Evolutionary conservation across 2,888 invertebrate genomes (phyloP).

Genomic region (Agrotis puta): DNA sequence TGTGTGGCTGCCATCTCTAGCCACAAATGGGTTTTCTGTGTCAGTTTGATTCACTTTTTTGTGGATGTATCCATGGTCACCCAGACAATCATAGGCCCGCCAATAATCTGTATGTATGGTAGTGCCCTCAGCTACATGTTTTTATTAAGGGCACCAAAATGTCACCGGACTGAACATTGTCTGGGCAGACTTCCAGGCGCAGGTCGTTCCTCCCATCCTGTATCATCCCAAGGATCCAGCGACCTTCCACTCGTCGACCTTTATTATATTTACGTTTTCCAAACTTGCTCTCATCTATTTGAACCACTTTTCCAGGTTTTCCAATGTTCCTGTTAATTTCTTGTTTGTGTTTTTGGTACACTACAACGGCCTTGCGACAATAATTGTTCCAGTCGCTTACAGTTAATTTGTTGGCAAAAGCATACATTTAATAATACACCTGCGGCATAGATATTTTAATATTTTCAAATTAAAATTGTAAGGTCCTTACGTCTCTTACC

Average conservation of each 20-base stretch:
- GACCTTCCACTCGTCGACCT: background rate
- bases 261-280: background rate
- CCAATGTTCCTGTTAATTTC: background rate
- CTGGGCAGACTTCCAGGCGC: slow-evolving; percentile 7
- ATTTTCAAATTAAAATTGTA: too few relatives aligned
- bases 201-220: background rate
- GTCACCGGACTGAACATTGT: background rate
- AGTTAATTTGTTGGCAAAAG: too few relatives aligned
- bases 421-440: too few relatives aligned
- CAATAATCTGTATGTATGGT: slow-evolving; percentile 10
- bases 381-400: background rate
- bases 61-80: slow-evolving; percentile 2
- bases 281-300: slow-evolving; percentile 1
- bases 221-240: slow-evolving; percentile 1
- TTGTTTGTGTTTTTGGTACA: background rate
- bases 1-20: too few relatives aligned
- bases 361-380: slow-evolving; percentile 4
- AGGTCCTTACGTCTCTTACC: too few relatives aligned
- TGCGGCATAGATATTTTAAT: too few relatives aligned
- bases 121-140: slow-evolving; percentile 10
- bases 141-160: slow-evolving; percentile 16
- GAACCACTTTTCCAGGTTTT: background rate
- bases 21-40: too few relatives aligned
- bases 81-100: slow-evolving; percentile 11
- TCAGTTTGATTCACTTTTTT: too few relatives aligned